These are phyloP conservation scores for Accipiter virgatus DNA, from an alignment of 2,113 vertebrate genomes.

Conservation along the genomic window DNA sequence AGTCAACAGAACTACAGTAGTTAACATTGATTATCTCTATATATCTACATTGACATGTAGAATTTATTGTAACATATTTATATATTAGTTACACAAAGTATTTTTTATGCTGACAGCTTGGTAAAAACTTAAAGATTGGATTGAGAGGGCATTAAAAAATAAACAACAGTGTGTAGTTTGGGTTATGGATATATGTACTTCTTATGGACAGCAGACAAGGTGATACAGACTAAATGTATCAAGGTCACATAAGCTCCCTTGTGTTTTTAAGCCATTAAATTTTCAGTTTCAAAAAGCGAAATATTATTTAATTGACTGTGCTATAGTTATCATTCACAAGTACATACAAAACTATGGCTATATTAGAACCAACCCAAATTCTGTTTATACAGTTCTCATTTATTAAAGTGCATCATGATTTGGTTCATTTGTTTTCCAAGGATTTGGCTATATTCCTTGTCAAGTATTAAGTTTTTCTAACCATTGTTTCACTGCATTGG, in stretches of 20 bases:
- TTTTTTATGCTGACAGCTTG: not conserved
- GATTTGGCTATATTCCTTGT: not conserved
- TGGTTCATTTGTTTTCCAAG: not conserved
- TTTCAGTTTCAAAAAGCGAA: not conserved
- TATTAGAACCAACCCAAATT: not conserved
- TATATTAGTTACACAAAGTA: not conserved
- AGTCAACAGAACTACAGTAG: not conserved
- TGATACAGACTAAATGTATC: not conserved
- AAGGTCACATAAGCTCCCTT: not conserved
- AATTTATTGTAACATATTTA: not conserved
- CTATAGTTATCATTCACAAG: not conserved
- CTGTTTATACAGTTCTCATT: not conserved
- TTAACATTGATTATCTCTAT: not conserved
- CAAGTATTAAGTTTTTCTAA: slow-evolving; percentile 12
- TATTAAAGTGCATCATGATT: not conserved
- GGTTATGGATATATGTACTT: not conserved
- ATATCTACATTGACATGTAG: not conserved
- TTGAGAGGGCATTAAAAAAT: not conserved
- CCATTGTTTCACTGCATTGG: not conserved
- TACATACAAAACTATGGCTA: not conserved
- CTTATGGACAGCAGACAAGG: not conserved
- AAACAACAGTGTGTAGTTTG: not conserved
- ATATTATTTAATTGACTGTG: not conserved
- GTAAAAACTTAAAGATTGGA: not conserved
- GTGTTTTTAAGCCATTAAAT: not conserved